Base-by-base conservation (phyloP, 30 jellyfish, hydroid and myxozoan genomes). In the Aurelia sp. region DNA sequence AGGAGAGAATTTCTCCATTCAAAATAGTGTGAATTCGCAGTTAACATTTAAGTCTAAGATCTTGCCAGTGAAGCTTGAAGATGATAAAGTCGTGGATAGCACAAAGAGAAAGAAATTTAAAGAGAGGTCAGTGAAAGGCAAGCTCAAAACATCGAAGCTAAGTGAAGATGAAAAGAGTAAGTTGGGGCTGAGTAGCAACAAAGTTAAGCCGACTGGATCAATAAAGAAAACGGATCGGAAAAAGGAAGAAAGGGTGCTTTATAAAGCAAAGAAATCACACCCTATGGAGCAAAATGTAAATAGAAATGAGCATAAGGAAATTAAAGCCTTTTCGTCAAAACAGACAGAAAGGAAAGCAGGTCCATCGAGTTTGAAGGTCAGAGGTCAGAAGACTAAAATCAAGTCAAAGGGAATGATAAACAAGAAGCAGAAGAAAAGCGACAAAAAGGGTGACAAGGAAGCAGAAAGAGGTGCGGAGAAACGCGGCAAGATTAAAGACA, bases 21-120 rank as follows among this genome's bases (percentile, higher is more conserved):
- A 86, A 20, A 86, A 86, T 53, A 71, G 76, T 5, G 96, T 86
- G 35, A 57, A 66, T 50, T 86, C 96, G 11, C 87, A 78, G 19
- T 44, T 76, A 21, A 76, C 96, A 0, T 86, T 86, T 30, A 86
- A 86, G 74, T 86, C 96, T 20, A 37, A 52, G n/a, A 22, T 86
- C 4, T 61, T 73, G 17, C 76, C 60, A 6, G 87, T 84, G 3
- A 71, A 59, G 44, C 69, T 73, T 11, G 37, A 35, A 10, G 74
- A 13, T n/a, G 40, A 30, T 4, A 69, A 69, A 69, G 62, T 21
- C 60, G 47, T 37, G 9, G 47, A 33, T n/a, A 18, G 11, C 7
- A 6, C 69, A 12, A 59, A 59, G 69, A 59, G 35, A 0, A 59
- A 59, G 33, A 59, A 59, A 12, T 21, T 18, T 13, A 59, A 59